Conservation (phyloP, 2,797 vertebrate species). For the Erithacus rubecula region DNA sequence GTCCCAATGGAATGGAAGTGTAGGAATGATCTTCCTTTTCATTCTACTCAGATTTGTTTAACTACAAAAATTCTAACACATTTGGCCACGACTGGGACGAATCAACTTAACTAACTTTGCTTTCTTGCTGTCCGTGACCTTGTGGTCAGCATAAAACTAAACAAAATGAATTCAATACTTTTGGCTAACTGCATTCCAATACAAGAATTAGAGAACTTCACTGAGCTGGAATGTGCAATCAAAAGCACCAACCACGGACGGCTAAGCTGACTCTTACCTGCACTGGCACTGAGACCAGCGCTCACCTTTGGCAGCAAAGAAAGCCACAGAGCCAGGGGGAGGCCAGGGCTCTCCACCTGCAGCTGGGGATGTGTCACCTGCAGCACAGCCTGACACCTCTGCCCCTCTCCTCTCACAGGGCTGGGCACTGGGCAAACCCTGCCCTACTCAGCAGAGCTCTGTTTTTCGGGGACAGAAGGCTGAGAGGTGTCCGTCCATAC, state of each 20-base stretch:
- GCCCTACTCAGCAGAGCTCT: not conserved
- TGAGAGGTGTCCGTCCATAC: accelerated
- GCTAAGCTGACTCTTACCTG: not conserved
- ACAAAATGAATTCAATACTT: not conserved
- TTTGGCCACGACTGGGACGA: not conserved
- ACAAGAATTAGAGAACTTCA: not conserved
- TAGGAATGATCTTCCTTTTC: not conserved
- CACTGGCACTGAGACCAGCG: not conserved
- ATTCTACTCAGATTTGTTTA: not conserved
- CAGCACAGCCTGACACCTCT: accelerated
- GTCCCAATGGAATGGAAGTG: not conserved
- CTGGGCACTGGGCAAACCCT: not conserved
- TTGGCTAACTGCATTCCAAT: not conserved
- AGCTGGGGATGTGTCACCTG: not conserved
- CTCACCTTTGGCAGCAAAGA: not conserved
- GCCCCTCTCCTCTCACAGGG: not conserved
- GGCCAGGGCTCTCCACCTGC: not conserved
- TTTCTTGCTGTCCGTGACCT: not conserved
- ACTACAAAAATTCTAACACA: not conserved
- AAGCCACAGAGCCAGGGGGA: not conserved
- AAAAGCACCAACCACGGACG: not conserved
- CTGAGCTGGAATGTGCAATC: not conserved
- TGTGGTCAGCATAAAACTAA: not conserved
- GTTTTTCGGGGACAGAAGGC: too few relatives aligned
- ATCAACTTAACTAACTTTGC: not conserved